Evolutionary conservation across 30 jellyfish, hydroid and myxozoan species (phyloP), one percentile per base, ranked within the genome.

Genomic region (Turritopsis dohrnii): DNA sequence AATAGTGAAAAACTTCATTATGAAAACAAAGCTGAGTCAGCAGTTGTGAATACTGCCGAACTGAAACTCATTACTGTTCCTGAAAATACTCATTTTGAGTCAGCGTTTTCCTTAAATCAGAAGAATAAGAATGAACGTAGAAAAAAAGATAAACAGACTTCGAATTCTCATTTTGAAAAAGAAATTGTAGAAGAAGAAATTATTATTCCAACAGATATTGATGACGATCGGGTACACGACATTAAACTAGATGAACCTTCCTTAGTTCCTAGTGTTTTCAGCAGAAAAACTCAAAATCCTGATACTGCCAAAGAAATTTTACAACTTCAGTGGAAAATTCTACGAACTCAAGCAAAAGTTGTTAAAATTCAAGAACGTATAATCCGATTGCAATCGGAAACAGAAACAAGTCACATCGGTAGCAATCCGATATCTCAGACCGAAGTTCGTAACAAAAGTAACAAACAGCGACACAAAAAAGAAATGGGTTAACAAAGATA

Each of bases 261-360:
- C 29, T 65, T 82, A 31, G 93, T 84, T 8, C 86, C 97, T 3
- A 74, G 83, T 66, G 87, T 82, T 52, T 92, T 84, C 74, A 65
- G 74, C 60, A 79, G 69, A 31, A 85, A 80, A 80, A 85, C 96
- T 83, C 99, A 94, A 81, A 85, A 86, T 71, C 96, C 97, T 52
- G 95, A 76, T 54, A 90, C 91, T 53, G 99, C 99, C 25, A 87
- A 91, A 75, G 97, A 94, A 75, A 85, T 94, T 28, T 84, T 94
- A 71, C 87, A 89, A 18, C 79, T 83, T 53, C 99, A 94, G 65
- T 94, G 99, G 99, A 94, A 89, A 65, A 94, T 94, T 66, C 53
- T 94, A 71, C 52, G 97, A 89, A 76, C 95, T 81, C 99, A 94
- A 86, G 99, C 99, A 8, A 94, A 94, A 83, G 97, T 94, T 26